Percentiles rank a stretch among this genome's conserved stretches.
Conservation (phyloP, 1,140 invertebrate genomes). For the Latrodectus geometricus region DNA sequence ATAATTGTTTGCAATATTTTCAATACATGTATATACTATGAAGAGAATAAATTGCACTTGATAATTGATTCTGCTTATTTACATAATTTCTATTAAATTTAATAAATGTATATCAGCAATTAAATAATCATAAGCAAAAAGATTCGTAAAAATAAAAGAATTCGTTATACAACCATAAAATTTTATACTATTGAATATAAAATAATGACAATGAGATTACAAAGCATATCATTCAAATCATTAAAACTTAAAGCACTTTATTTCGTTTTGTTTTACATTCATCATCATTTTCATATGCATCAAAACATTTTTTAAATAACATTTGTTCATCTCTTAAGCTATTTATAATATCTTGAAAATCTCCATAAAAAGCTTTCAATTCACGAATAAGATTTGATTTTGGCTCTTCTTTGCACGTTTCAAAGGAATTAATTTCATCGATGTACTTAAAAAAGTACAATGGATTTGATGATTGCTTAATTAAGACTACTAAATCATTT, state of each 20-base stretch:
- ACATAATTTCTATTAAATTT: too few species aligned
- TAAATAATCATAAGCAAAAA: too few species aligned
- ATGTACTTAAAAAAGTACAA: constrained; percentile 2
- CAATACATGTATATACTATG: too few species aligned
- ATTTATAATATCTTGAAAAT: constrained; percentile 2
- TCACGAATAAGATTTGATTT: not conserved
- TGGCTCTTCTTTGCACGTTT: not conserved
- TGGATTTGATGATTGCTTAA: not conserved
- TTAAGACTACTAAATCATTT: constrained; percentile 22
- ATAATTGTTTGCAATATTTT: too few species aligned
- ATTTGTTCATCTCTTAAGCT: not conserved
- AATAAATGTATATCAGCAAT: too few species aligned
- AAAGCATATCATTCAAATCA: not conserved
- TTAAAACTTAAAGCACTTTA: not conserved
- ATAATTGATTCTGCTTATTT: too few species aligned
- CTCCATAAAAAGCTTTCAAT: constrained; percentile 8
- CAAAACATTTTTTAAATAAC: constrained; percentile 4
- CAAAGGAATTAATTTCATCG: not conserved
- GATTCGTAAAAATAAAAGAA: too few species aligned
- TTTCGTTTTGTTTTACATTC: constrained; percentile 12
- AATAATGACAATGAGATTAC: too few species aligned
- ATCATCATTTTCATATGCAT: not conserved
- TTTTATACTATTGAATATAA: too few species aligned
- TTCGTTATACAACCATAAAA: too few species aligned
- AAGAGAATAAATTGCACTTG: too few species aligned